Percentiles rank a stretch among this genome's conserved stretches.
phyloP scores from a whole-genome alignment of 2,797 vertebrate species.

The Aselliscus stoliczkanus region DNA sequence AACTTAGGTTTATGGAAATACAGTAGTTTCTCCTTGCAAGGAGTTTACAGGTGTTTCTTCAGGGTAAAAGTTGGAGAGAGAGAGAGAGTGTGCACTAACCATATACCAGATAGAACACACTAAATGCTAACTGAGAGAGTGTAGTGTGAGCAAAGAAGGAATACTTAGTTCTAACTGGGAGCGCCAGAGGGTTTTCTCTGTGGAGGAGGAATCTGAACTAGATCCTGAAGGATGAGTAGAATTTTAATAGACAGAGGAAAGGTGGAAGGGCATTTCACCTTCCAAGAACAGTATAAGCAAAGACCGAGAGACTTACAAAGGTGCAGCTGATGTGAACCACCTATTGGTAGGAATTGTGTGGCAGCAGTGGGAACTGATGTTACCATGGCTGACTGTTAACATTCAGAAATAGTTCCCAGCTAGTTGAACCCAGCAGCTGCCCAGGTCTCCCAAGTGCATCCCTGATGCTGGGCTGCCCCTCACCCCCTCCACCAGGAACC shows the following conservation, averaged over 20 bases:
- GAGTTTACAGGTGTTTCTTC: not conserved
- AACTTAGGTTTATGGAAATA: not conserved
- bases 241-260: not conserved
- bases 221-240: not conserved
- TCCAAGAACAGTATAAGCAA: not conserved
- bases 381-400: not conserved
- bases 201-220: not conserved
- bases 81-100: not conserved
- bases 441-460: not conserved
- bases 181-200: not conserved
- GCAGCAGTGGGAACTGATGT: too few species aligned
- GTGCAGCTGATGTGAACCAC: not conserved
- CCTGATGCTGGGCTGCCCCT: not conserved
- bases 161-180: not conserved
- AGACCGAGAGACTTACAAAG: not conserved
- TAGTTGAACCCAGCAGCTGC: not conserved
- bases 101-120: not conserved
- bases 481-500: not conserved
- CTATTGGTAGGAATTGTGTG: not conserved
- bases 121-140: accelerated
- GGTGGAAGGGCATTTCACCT: not conserved
- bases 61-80: not conserved
- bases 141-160: not conserved
- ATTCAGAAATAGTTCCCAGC: not conserved
- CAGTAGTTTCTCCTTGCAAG: not conserved